Base-by-base conservation (phyloP, 2,888 invertebrate species). In the Sinohyriopsis cumingii region DNA sequence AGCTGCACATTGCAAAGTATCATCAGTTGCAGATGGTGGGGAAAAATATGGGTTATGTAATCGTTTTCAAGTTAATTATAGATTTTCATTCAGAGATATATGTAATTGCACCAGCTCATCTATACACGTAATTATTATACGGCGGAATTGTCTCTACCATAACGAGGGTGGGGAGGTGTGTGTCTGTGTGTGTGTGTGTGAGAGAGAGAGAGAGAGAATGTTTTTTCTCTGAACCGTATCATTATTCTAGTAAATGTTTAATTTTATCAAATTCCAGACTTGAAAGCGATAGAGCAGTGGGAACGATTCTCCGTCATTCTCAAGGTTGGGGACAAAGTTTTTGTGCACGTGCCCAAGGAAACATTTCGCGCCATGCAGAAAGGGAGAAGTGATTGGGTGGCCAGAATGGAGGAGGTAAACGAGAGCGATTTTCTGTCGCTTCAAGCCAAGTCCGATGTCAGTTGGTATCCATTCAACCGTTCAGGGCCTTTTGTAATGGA, bases 331-430 rank as follows among this genome's bases (percentile, higher is more conserved):
- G 95, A 96, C 88, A 93, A 94, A 82, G 95, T 95, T 19, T 93
- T 94, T 89, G 94, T 95, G 15, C 91, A 93, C 67, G 92, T 94
- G 65, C 93, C 94, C 80, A 92, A 93, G 15, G 94, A 94, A 61
- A 93, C 93, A 12, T 90, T 96, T 60, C 94, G 94, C 89, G 91
- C 92, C 75, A 92, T 95, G 91, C 95, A 95, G 85, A 94, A 94
- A 81, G 95, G 95, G 0, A 95, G 95, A 87, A 95, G 95, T n/a
- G 95, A 95, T 9, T 95, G 95, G 95, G 95, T 95, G 91, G 94
- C 94, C 59, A 92, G 94, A 66, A 95, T 96, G 95, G 93, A 93
- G 20, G 94, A 94, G 88, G 93, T 94, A 89, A 79, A 73, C 70
- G 22, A 45, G 5, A 55, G 19, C 59, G 33, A 12, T n/a, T 63